Conservation (phyloP, 2,113 vertebrate genomes). For the Hippopotamus amphibius region DNA sequence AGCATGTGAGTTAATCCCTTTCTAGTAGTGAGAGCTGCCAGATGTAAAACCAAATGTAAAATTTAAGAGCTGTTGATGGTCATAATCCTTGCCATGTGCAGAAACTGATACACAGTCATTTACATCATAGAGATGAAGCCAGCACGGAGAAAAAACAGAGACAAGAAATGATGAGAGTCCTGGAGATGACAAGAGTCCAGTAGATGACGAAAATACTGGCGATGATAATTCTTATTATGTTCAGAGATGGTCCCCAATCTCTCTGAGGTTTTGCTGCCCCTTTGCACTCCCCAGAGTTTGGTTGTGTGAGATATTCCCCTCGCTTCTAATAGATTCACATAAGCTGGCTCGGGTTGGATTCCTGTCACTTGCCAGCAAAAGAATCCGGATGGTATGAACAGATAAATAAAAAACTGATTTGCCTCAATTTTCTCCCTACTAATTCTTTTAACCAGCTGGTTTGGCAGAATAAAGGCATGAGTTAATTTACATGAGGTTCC, state of each 20-base stretch:
- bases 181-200: too few species aligned
- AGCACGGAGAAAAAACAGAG: background rate
- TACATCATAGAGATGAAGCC: background rate
- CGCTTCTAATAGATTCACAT: background rate
- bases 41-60: background rate
- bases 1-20: background rate
- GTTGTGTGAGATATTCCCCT: background rate
- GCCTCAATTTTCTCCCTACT: background rate
- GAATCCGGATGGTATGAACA: background rate
- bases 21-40: background rate
- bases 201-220: background rate
- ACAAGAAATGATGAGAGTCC: background rate
- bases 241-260: background rate
- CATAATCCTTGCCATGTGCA: background rate
- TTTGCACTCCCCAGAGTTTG: background rate
- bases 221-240: background rate
- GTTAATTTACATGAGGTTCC: background rate
- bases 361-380: background rate
- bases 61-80: background rate
- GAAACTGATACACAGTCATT: background rate
- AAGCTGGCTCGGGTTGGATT: background rate
- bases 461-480: constrained; percentile 17
- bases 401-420: background rate
- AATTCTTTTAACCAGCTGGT: constrained; percentile 42
- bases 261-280: background rate